Evolutionary conservation across 2,797 vertebrate genomes (phyloP), one percentile per base, ranked within the genome.

Genomic region (Lemur catta): DNA sequence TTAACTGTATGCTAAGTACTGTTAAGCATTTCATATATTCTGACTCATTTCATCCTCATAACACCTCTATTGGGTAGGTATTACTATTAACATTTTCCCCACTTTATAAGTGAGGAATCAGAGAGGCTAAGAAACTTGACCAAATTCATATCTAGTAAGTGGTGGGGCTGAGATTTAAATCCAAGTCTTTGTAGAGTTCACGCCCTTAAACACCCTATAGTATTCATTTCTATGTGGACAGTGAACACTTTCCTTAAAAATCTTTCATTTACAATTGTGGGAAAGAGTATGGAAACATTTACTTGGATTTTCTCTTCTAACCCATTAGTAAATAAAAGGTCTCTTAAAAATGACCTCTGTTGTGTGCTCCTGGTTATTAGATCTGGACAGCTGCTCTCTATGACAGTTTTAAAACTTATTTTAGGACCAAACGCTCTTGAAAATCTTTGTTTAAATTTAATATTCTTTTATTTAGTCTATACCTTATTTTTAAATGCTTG

Each of bases 231-330:
- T 14, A 0, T 74, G 74, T 80, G 33, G 24, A 52, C 33, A 69
- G 59, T 75, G 50, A 89, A 28, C 33, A 20, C 59, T n/a, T 78
- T 61, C 43, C 57, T 59, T 78, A 41, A 84, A 84, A 74, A 35
- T 71, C 79, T 86, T 57, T 38, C 55, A 74, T 81, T 86, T 89
- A 59, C 33, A 43, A 10, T 35, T 82, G 35, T 92, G 63, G 33
- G 33, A 89, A 87, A 50, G 38, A 76, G 2, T 84, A 86, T 24
- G 1, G 67, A 50, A 48, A 57, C 30, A 50, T 43, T 96, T 65
- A 61, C 43, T 85, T 91, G 57, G 43, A 72, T 89, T 95, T 96
- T 93, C 33, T 79, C 28, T 35, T 84, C 17, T 87, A 63, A 84
- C 79, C 33, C 6, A 3, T 78, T 69, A 76, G 69, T 82, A 82